Conservation (phyloP, 2,113 vertebrate species). For the Microtus richardsoni region DNA sequence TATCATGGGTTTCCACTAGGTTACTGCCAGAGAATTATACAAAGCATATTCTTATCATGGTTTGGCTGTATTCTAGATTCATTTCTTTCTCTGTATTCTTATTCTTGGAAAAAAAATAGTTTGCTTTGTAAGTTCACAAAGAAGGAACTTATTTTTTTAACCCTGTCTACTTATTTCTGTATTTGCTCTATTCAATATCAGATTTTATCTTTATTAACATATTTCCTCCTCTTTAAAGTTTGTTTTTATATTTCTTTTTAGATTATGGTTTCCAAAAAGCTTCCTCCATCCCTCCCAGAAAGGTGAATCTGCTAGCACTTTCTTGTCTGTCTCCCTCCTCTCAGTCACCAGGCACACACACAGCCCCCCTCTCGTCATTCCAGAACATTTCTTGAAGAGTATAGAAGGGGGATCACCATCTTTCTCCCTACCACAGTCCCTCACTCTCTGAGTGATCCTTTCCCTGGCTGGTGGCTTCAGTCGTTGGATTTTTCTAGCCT, state of each 20-base stretch:
- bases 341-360: background rate
- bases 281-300: background rate
- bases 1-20: background rate
- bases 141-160: background rate
- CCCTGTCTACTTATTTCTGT: background rate
- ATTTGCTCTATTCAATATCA: conserved; percentile 3
- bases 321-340: background rate
- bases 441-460: too few relatives aligned
- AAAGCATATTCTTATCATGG: background rate
- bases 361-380: background rate
- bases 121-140: background rate
- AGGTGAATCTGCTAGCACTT: background rate
- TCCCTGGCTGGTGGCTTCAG: background rate
- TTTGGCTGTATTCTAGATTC: background rate
- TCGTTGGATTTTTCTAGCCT: background rate
- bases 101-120: background rate
- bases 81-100: conserved; percentile 23
- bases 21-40: background rate
- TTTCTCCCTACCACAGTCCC: background rate
- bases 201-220: background rate
- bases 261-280: background rate
- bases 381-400: background rate
- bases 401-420: background rate
- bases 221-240: background rate
- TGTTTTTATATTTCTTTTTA: background rate